Evolutionary conservation across 2,888 invertebrate genomes (phyloP).

Genomic region (Pinctada fucata): DNA sequence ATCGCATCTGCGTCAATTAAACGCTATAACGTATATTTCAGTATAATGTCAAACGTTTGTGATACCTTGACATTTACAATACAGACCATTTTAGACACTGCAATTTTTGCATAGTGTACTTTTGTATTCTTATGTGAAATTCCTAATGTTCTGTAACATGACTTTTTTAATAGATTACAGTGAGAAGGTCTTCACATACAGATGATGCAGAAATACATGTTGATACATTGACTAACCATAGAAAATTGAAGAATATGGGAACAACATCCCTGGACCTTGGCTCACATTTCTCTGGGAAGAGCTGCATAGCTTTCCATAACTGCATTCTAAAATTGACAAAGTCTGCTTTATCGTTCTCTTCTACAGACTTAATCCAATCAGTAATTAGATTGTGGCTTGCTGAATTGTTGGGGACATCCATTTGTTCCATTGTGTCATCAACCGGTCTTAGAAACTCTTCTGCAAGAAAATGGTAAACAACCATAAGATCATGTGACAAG

Average conservation of each 20-base stretch:
- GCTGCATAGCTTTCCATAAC: slow-evolving; percentile 88
- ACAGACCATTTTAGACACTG: too few species aligned
- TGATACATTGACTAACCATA: slow-evolving; percentile 80
- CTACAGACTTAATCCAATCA: not conserved
- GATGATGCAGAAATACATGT: too few species aligned
- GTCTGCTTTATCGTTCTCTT: slow-evolving; percentile 79
- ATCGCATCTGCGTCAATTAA: too few species aligned
- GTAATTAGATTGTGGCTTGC: not conserved
- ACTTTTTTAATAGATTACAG: too few species aligned
- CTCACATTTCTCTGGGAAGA: slow-evolving; percentile 87
- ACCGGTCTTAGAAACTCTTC: not conserved
- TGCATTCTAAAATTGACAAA: slow-evolving; percentile 86
- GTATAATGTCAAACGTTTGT: too few species aligned
- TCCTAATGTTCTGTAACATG: too few species aligned
- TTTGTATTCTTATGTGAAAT: too few species aligned
- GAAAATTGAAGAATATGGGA: slow-evolving; percentile 87
- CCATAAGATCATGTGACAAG: too few species aligned
- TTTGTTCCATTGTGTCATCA: not conserved
- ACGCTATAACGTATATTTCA: too few species aligned
- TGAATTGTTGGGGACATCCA: not conserved
- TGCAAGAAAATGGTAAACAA: not conserved
- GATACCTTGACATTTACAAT: too few species aligned
- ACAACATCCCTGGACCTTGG: slow-evolving; percentile 88
- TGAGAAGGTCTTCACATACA: too few species aligned
- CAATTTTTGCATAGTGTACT: too few species aligned